Base-by-base conservation (phyloP, 1,140 invertebrate genomes). In the Zophobas morio region DNA sequence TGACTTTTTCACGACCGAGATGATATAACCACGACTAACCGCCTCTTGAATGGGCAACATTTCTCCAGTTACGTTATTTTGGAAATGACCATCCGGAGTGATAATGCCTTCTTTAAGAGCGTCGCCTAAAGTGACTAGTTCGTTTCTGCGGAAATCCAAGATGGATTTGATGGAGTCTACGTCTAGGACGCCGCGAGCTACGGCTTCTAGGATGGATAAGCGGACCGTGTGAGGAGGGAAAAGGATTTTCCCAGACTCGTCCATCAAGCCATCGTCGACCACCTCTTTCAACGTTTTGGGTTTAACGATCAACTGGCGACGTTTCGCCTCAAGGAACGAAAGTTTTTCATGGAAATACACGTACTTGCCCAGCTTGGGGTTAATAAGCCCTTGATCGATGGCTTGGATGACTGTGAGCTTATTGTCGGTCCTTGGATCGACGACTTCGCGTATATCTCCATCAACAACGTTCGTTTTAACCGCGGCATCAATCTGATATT, bases 221-320 rank as follows among this genome's bases (percentile, higher is more conserved):
- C 93, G 93, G 2, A 89, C 88, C 76, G 92, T 91, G 80, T 94
- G 94, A 60, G 93, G 89, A 0, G 95, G 93, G 83, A 97, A 96
- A 35, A 91, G 89, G 73, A 99, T 94, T 81, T 90, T 91, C 66
- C 93, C 93, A 76, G 92, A 90, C 66, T 93, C 92, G 82, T 96
- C 94, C 79, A 97, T 90, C 63, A 97, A 88, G 80, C 94, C 93
- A 80, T 93, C 89, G 85, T 97, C 95, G 81, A 91, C 90, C 76
- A 94, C 92, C 81, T 98, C 96, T 87, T 96, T 96, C 2, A 99
- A 88, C 3, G 96, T 96, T 88, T 96, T 91, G 0, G 97, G 97
- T 88, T 96, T 96, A 33, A 93, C 90, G 76, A 99, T 94, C 39
- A 96, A 88, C 63, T 93, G 90, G 73, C 94, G 89, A 78, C 91